Evolutionary conservation across 2,113 vertebrate species (phyloP), one percentile per base, ranked within the genome.

Genomic region (Otus sunia): DNA sequence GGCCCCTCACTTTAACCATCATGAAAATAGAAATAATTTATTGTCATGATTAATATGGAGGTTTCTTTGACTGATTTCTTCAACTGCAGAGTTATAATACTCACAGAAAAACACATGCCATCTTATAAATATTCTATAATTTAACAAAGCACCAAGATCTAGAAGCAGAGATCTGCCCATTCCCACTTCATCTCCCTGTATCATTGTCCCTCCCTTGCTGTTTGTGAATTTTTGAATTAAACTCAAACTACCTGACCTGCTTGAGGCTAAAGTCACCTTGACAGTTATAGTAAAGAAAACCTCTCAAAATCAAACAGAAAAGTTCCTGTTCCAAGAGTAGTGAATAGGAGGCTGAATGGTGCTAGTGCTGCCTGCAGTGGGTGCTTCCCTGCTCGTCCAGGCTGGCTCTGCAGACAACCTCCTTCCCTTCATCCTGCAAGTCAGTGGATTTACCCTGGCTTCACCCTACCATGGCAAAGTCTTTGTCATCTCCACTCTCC

Each of bases 331-430:
- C 62, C 56, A 80, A 80, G 74, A 66, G 21, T 12, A 75, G 66
- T 56, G 29, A 71, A 41, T 6, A 71, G 12, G 12, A 69, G 39
- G 15, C 32, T 66, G 50, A 75, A 66, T 19, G 22, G 27, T 43
- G 27, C 26, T 32, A 45, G 22, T 2, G 3, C n/a, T 86, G 58
- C 41, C 36, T 32, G 58, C 0, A 1, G 30, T 17, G 10, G 15
- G 27, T 72, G 22, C 43, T 59, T 49, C 43, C 30, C 55, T 71
- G n/a, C 56, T 58, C 13, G 13, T 67, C 37, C 62, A 8, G 17
- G 17, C 41, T 78, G 71, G 39, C 25, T 75, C 53, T 82, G 62
- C 37, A 17, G 14, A 39, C 0, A 4, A n/a, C 26, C 30, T 50
- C 78, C 60, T 74, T 71, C 58, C 55, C 49, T 83, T 83, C 39